Conservation (phyloP, 53 echinoderm and acorn worm species). For the Stichopus horrens region DNA sequence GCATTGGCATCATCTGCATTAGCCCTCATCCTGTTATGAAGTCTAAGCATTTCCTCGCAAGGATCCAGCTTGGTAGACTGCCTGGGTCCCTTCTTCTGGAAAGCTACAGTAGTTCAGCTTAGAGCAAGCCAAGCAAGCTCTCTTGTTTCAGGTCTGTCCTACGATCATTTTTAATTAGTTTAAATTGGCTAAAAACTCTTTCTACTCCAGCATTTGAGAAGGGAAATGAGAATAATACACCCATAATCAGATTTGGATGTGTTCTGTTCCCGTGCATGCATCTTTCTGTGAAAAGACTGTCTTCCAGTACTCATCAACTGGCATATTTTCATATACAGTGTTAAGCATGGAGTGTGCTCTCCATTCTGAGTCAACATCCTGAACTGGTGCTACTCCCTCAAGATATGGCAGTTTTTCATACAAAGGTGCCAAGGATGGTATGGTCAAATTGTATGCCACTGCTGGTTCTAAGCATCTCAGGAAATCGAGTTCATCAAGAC, state of each 20-base stretch:
- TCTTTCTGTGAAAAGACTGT: no score
- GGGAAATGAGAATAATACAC: no score
- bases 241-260: no score
- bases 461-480: constrained; percentile 37
- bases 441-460: no score
- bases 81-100: constrained; percentile 27
- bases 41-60: constrained; percentile 38
- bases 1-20: constrained; percentile 24
- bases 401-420: constrained; percentile 20
- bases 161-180: no score
- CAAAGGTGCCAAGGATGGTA: neutral
- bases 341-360: constrained; percentile 21
- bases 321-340: constrained; percentile 4
- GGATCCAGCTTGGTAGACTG: constrained; percentile 43
- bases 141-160: constrained; percentile 23
- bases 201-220: no score
- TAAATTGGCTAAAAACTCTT: no score
- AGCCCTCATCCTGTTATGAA: constrained; percentile 32
- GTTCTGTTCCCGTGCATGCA: no score
- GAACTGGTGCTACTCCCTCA: neutral
- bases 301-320: no score
- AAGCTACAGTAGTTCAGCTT: constrained; percentile 19
- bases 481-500: constrained; percentile 29
- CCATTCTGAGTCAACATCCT: constrained; percentile 12
- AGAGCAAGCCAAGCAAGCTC: constrained; percentile 19